Percentiles rank a stretch among this genome's conserved stretches.
These are phyloP conservation scores for Micromesistius poutassou DNA, from an alignment of 2,797 vertebrate species.

Conservation along the genomic window DNA sequence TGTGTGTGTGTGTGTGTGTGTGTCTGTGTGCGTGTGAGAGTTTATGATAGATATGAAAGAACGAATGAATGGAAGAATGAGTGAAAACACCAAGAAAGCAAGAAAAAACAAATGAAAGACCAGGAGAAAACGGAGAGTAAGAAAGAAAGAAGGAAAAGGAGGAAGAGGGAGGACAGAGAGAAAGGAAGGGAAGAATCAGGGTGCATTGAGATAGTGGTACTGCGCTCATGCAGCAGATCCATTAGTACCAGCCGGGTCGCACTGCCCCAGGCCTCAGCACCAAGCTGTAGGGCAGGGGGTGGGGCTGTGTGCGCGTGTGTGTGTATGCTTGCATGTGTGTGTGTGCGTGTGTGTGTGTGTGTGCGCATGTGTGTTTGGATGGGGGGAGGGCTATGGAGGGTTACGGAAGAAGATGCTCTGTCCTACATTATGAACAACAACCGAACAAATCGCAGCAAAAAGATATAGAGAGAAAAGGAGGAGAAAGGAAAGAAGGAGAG, in stretches of 20 bases:
- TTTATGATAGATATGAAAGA: not conserved
- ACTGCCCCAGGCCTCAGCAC: not conserved
- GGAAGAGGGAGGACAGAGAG: conserved; percentile 3
- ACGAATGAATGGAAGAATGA: not conserved
- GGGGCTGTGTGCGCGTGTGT: not conserved
- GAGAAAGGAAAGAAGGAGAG: not conserved
- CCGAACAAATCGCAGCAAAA: not conserved
- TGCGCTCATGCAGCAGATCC: not conserved
- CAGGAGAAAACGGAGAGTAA: not conserved
- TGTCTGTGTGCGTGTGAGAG: conserved; percentile 1
- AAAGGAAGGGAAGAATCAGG: conserved; percentile 18
- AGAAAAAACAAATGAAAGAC: conserved; percentile 9
- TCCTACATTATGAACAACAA: not conserved
- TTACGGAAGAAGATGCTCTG: not conserved
- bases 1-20: not conserved
- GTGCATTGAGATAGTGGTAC: not conserved
- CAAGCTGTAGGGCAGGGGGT: not conserved
- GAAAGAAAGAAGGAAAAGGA: not conserved
- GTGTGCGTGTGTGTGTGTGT: not conserved
- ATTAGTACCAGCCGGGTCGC: not conserved
- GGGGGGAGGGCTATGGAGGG: conserved; percentile 5
- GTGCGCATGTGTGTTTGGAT: not conserved
- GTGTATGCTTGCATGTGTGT: not conserved
- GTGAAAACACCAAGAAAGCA: not conserved
- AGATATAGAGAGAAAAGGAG: not conserved